These are phyloP conservation scores for Rhynchomys soricoides DNA, from an alignment of 2,113 vertebrate genomes.

Conservation along the genomic window DNA sequence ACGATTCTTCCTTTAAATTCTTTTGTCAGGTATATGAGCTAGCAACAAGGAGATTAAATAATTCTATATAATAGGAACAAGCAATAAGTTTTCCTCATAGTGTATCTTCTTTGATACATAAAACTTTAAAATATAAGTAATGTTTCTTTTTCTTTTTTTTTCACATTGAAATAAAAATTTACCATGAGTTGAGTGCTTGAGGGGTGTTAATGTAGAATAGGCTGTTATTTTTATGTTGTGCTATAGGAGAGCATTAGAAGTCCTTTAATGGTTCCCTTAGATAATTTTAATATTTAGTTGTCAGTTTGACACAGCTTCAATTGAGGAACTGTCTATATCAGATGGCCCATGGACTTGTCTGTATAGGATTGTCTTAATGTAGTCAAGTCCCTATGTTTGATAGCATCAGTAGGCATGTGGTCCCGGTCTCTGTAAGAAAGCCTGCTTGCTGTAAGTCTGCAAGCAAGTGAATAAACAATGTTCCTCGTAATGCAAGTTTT, in stretches of 20 bases:
- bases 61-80: background rate
- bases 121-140: background rate
- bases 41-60: too few relatives aligned
- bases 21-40: background rate
- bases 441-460: background rate
- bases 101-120: background rate
- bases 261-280: background rate
- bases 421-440: background rate
- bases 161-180: background rate
- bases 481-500: background rate
- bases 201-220: background rate
- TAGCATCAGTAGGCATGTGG: background rate
- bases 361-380: background rate
- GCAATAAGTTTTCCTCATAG: background rate
- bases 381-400: background rate
- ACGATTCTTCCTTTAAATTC: background rate
- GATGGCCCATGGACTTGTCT: background rate
- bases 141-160: background rate
- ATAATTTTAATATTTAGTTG: background rate
- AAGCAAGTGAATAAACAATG: background rate
- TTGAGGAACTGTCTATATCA: background rate
- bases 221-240: background rate
- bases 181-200: background rate
- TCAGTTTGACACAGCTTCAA: background rate
- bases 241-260: background rate